phyloP scores from a whole-genome alignment of 2,797 vertebrate genomes.

The Uromys caudimaculatus region DNA sequence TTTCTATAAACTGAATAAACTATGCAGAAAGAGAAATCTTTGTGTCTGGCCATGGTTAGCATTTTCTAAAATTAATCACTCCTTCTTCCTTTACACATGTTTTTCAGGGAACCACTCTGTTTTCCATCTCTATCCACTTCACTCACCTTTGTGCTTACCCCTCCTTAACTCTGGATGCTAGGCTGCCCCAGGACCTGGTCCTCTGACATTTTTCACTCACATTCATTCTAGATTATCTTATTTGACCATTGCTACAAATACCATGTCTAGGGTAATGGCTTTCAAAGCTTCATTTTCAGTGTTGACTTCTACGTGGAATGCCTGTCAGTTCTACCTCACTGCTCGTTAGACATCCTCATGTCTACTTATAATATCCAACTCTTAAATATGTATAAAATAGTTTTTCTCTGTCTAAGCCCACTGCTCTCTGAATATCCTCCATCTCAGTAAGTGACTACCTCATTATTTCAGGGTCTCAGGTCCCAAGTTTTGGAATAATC shows the following conservation, averaged over 20 bases:
- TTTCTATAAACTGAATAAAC: not conserved
- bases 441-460: not conserved
- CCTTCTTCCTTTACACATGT: not conserved
- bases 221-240: not conserved
- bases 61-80: conserved; percentile 33
- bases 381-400: not conserved
- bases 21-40: conserved; percentile 18
- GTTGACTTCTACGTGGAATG: not conserved
- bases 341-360: not conserved
- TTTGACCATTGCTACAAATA: not conserved
- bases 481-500: not conserved
- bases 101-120: not conserved
- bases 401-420: not conserved
- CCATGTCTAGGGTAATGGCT: not conserved
- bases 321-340: not conserved
- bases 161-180: not conserved
- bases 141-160: not conserved
- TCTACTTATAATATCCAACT: not conserved
- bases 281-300: not conserved
- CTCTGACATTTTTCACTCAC: not conserved
- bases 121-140: not conserved
- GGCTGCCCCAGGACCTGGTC: not conserved
- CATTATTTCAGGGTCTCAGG: not conserved
- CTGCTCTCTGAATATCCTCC: not conserved
- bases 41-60: not conserved